Conservation (phyloP, 2,888 invertebrate genomes). For the Apamea crenata region DNA sequence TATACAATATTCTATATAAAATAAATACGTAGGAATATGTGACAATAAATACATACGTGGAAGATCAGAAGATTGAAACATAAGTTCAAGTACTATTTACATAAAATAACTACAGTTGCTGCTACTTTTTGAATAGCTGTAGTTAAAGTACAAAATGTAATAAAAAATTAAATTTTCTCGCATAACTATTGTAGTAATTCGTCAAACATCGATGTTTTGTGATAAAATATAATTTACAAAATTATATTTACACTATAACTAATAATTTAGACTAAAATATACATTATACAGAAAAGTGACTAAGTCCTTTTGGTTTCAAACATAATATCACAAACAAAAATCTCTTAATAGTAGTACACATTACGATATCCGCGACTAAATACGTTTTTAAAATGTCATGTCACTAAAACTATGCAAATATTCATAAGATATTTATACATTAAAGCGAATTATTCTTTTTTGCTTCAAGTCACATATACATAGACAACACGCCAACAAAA, state of each 20-base stretch:
- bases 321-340: slow-evolving; percentile 64
- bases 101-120: slow-evolving; percentile 36
- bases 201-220: slow-evolving; percentile 73
- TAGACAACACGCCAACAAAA: slow-evolving; percentile 31
- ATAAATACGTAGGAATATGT: slow-evolving; percentile 17
- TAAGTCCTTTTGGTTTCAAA: slow-evolving; percentile 44
- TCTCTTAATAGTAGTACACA: slow-evolving; percentile 44
- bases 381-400: slow-evolving; percentile 41
- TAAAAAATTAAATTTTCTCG: slow-evolving; percentile 43
- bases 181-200: slow-evolving; percentile 70
- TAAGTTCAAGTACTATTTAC: slow-evolving; percentile 43
- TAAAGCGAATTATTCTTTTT: slow-evolving; percentile 59
- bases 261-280: slow-evolving; percentile 54
- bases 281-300: slow-evolving; percentile 42
- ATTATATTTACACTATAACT: slow-evolving; percentile 48
- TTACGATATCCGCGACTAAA: slow-evolving; percentile 52
- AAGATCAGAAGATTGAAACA: slow-evolving; percentile 37
- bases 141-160: slow-evolving; percentile 64
- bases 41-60: slow-evolving; percentile 18
- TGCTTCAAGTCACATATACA: slow-evolving; percentile 48
- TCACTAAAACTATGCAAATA: slow-evolving; percentile 70
- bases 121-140: slow-evolving; percentile 42
- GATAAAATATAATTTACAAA: slow-evolving; percentile 58
- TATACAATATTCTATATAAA: slow-evolving; percentile 42
- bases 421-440: slow-evolving; percentile 72